These are phyloP conservation scores for Drosophila nigricruria DNA, from an alignment of 2,888 invertebrate species.

Conservation along the genomic window DNA sequence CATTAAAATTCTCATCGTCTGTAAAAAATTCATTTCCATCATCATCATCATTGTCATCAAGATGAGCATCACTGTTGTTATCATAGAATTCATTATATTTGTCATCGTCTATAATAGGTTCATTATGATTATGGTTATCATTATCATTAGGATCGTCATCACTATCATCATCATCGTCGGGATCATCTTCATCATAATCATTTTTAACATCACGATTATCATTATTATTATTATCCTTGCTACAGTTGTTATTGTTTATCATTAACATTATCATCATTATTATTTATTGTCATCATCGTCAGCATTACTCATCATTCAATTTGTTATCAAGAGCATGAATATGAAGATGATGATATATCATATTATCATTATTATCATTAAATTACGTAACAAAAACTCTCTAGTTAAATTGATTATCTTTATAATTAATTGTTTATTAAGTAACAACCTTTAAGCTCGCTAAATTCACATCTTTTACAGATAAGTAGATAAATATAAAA, in stretches of 20 bases:
- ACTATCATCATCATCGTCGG: no score
- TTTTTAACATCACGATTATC: no score
- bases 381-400: no score
- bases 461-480: constrained; percentile 38
- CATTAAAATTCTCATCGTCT: neutral
- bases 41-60: neutral
- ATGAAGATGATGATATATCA: neutral
- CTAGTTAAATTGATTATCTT: neutral
- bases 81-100: neutral
- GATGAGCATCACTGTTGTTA: neutral
- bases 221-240: no score
- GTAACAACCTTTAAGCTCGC: constrained; percentile 63
- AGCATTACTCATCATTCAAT: neutral
- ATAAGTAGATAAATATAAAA: constrained; percentile 28
- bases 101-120: neutral
- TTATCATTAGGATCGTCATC: neutral
- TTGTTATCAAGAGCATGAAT: neutral
- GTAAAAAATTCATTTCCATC: no score
- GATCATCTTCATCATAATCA: no score
- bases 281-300: neutral
- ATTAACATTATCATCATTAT: neutral
- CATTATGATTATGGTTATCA: neutral
- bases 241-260: no score
- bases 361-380: no score
- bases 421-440: constrained; percentile 55